These are phyloP conservation scores for Sorex araneus DNA, from an alignment of 2,113 vertebrate species.

Conservation along the genomic window DNA sequence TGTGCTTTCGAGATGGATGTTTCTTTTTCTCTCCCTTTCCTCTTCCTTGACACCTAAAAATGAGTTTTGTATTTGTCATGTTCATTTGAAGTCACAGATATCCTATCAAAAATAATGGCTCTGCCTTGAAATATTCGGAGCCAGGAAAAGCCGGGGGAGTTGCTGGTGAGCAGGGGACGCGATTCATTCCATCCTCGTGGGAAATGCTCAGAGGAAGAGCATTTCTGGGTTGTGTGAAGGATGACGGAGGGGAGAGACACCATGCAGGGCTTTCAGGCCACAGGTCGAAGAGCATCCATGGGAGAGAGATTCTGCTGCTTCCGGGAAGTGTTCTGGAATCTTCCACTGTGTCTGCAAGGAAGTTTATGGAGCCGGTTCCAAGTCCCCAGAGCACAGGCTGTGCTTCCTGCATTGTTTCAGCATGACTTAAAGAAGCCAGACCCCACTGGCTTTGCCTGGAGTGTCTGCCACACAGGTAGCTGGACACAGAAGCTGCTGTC, in stretches of 20 bases:
- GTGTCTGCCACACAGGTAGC: no score
- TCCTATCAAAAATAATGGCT: neutral
- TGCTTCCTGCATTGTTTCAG: neutral
- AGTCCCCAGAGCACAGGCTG: no score
- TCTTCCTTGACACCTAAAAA: neutral
- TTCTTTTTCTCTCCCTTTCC: neutral
- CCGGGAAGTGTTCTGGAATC: neutral
- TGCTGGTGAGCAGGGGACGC: rapidly evolving
- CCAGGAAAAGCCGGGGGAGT: neutral
- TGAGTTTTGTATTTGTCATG: neutral
- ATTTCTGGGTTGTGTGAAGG: rapidly evolving
- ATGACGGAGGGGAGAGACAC: neutral
- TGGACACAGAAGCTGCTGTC: no score
- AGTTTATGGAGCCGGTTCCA: neutral
- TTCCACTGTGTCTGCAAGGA: neutral
- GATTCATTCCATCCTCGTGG: neutral
- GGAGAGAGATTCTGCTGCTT: neutral
- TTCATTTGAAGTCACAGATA: neutral
- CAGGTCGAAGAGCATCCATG: no score
- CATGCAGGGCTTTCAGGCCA: rapidly evolving
- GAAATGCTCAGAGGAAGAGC: constrained; percentile 21
- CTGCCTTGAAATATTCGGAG: neutral
- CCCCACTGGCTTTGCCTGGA: neutral
- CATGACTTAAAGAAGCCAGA: neutral
- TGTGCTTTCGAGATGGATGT: neutral